Evolutionary conservation across 2,113 vertebrate species (phyloP), one percentile per base, ranked within the genome.

Genomic region (Elachura formosa): DNA sequence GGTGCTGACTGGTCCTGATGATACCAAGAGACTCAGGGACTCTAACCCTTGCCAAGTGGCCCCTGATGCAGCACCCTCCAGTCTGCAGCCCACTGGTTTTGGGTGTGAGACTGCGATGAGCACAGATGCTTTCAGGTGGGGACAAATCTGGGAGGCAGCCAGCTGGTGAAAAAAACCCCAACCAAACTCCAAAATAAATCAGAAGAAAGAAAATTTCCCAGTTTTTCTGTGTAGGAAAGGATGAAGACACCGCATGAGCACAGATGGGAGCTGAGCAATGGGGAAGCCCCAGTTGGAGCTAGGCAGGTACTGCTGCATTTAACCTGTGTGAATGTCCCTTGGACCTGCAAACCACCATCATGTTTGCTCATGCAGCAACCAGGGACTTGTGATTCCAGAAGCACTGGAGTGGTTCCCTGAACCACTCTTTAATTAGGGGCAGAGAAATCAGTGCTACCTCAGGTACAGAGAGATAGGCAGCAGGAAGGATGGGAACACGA

Each of bases 251-350:
- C 1, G 29, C 59, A 29, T 7, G 21, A 86, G 34, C 67, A 54
- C 2, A 0, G 45, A 14, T 9, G 11, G 62, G 81, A 68, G 84
- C 26, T 38, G 67, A 71, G 79, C 40, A 55, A 9, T 2, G 12
- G 22, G 15, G 34, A 26, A 87, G 45, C 26, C 52, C 25, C 33
- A 26, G 31, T 0, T 2, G 0, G 0, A 21, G 11, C 25, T 28
- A 15, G 33, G 8, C 45, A 62, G 49, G 3, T 18, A 69, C 22
- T 34, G 28, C 43, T 29, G 14, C 74, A 45, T 89, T 61, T 58
- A 45, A 5, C 63, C 49, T 13, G 7, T 24, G 15, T 18, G 29
- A 69, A 28, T 7, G 10, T 38, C 14, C 31, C n/a, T 11, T 33
- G 26, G 17, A 34, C 34, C 71, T 61, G 38, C 40, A 73, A 72